These are phyloP conservation scores for Limenitis camilla DNA, from an alignment of 2,888 invertebrate genomes.

Conservation along the genomic window DNA sequence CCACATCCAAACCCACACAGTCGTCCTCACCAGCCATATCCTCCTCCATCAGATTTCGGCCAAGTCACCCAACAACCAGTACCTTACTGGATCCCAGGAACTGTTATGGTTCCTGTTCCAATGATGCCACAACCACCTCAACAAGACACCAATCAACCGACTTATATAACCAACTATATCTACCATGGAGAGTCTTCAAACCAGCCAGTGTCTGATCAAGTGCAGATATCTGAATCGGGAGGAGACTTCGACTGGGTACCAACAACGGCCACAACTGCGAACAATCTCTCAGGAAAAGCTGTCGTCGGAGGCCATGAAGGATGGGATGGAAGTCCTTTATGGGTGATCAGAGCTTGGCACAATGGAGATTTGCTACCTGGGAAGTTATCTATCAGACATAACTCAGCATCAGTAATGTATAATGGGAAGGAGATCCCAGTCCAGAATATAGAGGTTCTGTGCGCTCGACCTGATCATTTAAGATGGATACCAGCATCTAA, in stretches of 20 bases:
- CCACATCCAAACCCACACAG: not conserved
- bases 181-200: slow-evolving; percentile 52
- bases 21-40: slow-evolving; percentile 27
- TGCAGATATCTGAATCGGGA: slow-evolving; percentile 49
- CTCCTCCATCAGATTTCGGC: slow-evolving; percentile 31
- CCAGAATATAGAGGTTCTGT: slow-evolving; percentile 63
- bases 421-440: slow-evolving; percentile 60
- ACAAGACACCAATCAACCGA: slow-evolving; percentile 35
- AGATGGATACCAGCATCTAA: slow-evolving; percentile 72
- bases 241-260: slow-evolving; percentile 65
- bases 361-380: slow-evolving; percentile 66
- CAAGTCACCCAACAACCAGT: slow-evolving; percentile 29
- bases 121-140: slow-evolving; percentile 32
- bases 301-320: slow-evolving; percentile 66
- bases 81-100: slow-evolving; percentile 49
- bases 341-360: slow-evolving; percentile 65
- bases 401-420: slow-evolving; percentile 53
- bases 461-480: slow-evolving; percentile 49
- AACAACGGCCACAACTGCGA: slow-evolving; percentile 43
- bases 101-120: slow-evolving; percentile 55
- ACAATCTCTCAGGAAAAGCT: slow-evolving; percentile 49
- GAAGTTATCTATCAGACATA: slow-evolving; percentile 61
- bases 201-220: slow-evolving; percentile 31
- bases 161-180: slow-evolving; percentile 63
- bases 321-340: slow-evolving; percentile 66